Percentiles rank a stretch among this genome's conserved stretches.
Evolutionary conservation across 2,888 invertebrate genomes (phyloP).

Genomic region (Agrotis segetum): DNA sequence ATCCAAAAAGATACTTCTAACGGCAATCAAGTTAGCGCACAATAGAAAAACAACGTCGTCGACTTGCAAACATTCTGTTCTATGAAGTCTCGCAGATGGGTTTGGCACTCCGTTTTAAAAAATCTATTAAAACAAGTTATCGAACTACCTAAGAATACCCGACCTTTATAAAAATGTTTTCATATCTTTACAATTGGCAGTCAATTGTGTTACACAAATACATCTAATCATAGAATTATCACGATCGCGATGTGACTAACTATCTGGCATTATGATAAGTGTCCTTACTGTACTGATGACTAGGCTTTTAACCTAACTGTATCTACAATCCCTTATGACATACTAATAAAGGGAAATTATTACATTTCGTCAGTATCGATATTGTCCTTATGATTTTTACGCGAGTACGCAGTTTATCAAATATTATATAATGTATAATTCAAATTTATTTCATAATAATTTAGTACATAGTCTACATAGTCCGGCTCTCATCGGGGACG

Average conservation of each 20-base stretch:
- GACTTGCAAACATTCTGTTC: slow-evolving; percentile 70
- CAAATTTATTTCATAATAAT: slow-evolving; percentile 80
- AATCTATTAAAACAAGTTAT: slow-evolving; percentile 86
- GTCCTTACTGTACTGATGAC: slow-evolving; percentile 76
- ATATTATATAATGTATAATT: slow-evolving; percentile 86
- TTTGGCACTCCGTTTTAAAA: slow-evolving; percentile 88
- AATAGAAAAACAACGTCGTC: slow-evolving; percentile 72
- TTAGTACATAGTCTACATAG: slow-evolving; percentile 83
- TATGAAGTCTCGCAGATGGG: slow-evolving; percentile 70
- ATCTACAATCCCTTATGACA: slow-evolving; percentile 85
- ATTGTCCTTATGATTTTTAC: slow-evolving; percentile 91
- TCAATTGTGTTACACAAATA: slow-evolving; percentile 87
- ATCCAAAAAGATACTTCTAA: slow-evolving; percentile 62
- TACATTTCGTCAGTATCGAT: slow-evolving; percentile 89
- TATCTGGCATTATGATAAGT: slow-evolving; percentile 85
- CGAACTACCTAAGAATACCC: slow-evolving; percentile 88
- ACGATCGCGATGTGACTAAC: slow-evolving; percentile 82
- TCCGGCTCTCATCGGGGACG: slow-evolving; percentile 87
- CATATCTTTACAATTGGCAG: slow-evolving; percentile 87
- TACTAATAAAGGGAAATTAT: slow-evolving; percentile 84
- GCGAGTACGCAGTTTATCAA: slow-evolving; percentile 89
- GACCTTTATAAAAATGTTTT: slow-evolving; percentile 85
- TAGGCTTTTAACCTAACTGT: slow-evolving; percentile 81
- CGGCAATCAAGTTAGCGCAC: slow-evolving; percentile 64
- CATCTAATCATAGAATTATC: slow-evolving; percentile 87